Evolutionary conservation across 1,140 invertebrate genomes (phyloP), one percentile per base, ranked within the genome.

Genomic region (Eueides isabella): DNA sequence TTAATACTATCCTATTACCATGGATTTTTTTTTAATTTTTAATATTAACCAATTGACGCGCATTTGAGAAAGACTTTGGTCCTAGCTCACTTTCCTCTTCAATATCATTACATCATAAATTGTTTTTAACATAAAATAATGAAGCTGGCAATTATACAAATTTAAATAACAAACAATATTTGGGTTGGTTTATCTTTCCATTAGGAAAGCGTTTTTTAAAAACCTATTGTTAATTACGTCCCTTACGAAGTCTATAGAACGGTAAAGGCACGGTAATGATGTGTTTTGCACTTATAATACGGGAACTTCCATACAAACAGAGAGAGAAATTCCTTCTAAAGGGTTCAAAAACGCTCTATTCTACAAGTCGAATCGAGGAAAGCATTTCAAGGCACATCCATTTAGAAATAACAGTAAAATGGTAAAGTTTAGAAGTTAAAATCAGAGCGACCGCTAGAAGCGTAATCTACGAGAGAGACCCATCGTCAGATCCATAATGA

Each of bases 341-440:
- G 85, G 88, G 87, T 85, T 89, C 89, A 88, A 92, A 92, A 92
- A 90, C 83, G 85, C 81, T 88, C 86, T 92, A 91, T 85, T 81
- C 91, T 92, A 91, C 87, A 80, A 84, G 81, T 87, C 85, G 82
- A 90, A 85, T 91, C 83, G 87, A 90, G 88, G 84, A 92, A 92
- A 93, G 91, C 91, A 83, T 92, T 88, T 85, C 89, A 93, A 93
- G 91, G 91, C 91, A 93, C 91, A 92, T 93, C 91, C 89, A 91
- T 92, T 93, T 93, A 93, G 90, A 92, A 92, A 88, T 75, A 87
- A 90, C 85, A 89, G 85, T 89, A 83, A 80, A 84, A 81, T 87
- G 86, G 83, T 85, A 81, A 84, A 79, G 65, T 69, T 73, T 62
- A 74, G 69, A 74, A 82, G 84, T 72, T 83, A 81, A 87, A 86